Evolutionary conservation across 1,140 invertebrate species (phyloP), one percentile per base, ranked within the genome.

Genomic region (Drosophila pseudoananassae): DNA sequence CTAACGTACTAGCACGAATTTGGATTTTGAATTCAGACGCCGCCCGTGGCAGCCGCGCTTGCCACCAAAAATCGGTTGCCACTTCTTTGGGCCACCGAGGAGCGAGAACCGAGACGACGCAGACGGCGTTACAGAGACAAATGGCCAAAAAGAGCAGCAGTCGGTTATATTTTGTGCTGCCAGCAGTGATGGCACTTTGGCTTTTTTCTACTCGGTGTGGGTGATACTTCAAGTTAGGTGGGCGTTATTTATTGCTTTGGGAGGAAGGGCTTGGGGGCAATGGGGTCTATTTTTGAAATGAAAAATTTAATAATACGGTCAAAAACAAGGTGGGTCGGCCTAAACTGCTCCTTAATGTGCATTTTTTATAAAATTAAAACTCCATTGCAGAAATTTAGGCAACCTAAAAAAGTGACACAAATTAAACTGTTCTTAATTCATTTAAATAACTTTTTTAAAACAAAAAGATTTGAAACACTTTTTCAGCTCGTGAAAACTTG

Each of bases 111-210:
- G 64, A 60, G 54, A 68, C 70, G 63, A 38, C 27, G 55, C 50
- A 27, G 33, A 29, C 73, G 50, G 72, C 83, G 78, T 78, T 78
- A 69, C 84, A 76, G 55, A 79, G 71, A 77, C 79, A 79, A 88
- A 90, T 88, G 84, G 76, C 84, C 83, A 61, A 88, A 64, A 76
- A 76, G 75, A 78, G 61, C 55, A 46, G 50, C 61, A 52, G 46
- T 61, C 59, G 63, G 58, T 46, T 87, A 87, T 83, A 88, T 88
- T 87, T 87, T 78, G 88, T 82, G 80, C 81, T 78, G 58, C 82
- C 49, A 60, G 31, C 45, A 46, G 31, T 12, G 33, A 12, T 36
- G 33, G 2, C 33, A 4, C 33, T 36, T 36, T 36, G 33, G 33
- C 33, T 36, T 10, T 7, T 36, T 36, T 36, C 3, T 10, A n/a